Conservation (phyloP, 2,113 vertebrate genomes). For the Phoenicopterus ruber region DNA sequence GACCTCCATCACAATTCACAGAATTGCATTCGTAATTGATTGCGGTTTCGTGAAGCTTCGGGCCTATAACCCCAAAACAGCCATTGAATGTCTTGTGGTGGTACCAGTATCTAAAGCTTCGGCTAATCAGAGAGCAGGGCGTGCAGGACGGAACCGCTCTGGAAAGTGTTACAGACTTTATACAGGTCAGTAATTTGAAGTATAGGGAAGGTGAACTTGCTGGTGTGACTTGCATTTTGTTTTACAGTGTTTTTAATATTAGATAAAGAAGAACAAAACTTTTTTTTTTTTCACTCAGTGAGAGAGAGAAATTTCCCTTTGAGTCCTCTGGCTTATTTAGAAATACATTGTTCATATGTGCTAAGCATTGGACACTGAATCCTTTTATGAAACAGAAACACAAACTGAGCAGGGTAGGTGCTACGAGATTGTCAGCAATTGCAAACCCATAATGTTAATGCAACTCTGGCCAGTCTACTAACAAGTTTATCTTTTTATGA, state of each 20-base stretch:
- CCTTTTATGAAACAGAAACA: not conserved
- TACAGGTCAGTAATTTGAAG: constrained; percentile 76
- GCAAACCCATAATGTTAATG: not conserved
- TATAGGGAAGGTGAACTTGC: not conserved
- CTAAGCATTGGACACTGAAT: not conserved
- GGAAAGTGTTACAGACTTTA: constrained; percentile 95
- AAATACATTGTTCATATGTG: not conserved
- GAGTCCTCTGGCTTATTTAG: not conserved
- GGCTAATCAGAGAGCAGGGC: constrained; percentile 90
- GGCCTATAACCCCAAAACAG: constrained; percentile 91
- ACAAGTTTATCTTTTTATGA: not conserved
- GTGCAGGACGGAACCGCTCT: constrained; percentile 88
- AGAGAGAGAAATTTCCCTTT: not conserved
- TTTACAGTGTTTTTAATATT: not conserved
- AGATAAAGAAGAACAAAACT: not conserved
- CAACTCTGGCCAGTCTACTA: not conserved
- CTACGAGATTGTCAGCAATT: not conserved
- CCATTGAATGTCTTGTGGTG: constrained; percentile 93
- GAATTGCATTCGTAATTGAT: constrained; percentile 90
- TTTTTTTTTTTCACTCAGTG: not conserved
- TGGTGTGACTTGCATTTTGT: not conserved
- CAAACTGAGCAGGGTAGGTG: not conserved
- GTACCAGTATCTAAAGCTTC: constrained; percentile 95
- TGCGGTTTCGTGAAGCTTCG: constrained; percentile 96
- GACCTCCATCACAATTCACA: constrained; percentile 94